Percentiles rank a stretch among this genome's conserved stretches.
Evolutionary conservation across 2,113 vertebrate species (phyloP).

Genomic region (Oncorhynchus masou): DNA sequence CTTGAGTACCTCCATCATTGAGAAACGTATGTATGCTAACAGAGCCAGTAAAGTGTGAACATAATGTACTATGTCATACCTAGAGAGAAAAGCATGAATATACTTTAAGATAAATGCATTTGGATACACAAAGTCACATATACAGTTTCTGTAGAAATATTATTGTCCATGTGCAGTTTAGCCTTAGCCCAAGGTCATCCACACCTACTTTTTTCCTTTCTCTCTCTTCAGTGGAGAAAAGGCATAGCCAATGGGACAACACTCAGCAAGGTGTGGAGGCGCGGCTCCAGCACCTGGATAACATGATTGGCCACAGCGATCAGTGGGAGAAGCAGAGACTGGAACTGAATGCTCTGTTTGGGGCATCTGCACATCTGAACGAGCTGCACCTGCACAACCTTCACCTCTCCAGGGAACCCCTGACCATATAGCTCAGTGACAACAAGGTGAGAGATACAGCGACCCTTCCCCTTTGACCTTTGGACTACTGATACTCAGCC

Average conservation of each 20-base stretch:
- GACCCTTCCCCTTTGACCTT: too few species aligned
- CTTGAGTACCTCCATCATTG: conserved; percentile 89
- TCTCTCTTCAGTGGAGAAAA: conserved; percentile 81
- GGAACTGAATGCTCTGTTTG: conserved; percentile 82
- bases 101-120: too few species aligned
- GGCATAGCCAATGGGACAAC: conserved; percentile 89
- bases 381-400: conserved; percentile 81
- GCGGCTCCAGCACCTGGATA: conserved; percentile 85
- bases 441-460: conserved; percentile 78
- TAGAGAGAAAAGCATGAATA: too few species aligned
- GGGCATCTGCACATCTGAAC: conserved; percentile 54
- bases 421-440: conserved; percentile 84
- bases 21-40: conserved; percentile 81
- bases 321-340: conserved; percentile 87
- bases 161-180: too few species aligned
- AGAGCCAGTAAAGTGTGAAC: neutral
- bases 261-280: conserved; percentile 87
- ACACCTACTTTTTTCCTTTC: neutral
- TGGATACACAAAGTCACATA: neutral
- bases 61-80: too few species aligned
- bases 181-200: too few species aligned
- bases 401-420: conserved; percentile 77
- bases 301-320: conserved; percentile 86
- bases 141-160: too few species aligned
- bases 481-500: too few species aligned